Conservation (phyloP, 2,797 vertebrate species). For the Notamacropus eugenii region DNA sequence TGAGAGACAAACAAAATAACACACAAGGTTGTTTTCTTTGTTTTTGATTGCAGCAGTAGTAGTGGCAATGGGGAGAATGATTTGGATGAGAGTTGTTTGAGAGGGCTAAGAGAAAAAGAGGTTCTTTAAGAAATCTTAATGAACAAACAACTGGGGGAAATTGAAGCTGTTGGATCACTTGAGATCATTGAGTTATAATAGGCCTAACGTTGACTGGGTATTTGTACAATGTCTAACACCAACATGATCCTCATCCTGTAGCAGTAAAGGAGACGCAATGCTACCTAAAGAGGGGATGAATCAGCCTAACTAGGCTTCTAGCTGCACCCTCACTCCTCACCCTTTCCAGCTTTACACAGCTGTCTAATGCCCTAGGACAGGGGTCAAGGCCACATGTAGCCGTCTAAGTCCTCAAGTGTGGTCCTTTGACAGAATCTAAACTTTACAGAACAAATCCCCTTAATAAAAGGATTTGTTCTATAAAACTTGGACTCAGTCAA, state of each 20-base stretch:
- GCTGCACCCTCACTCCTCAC: too few species aligned
- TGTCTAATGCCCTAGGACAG: too few species aligned
- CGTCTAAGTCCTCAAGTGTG: too few species aligned
- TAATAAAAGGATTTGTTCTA: too few species aligned
- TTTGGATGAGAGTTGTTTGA: background rate
- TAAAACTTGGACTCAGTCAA: too few species aligned
- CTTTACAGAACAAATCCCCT: too few species aligned
- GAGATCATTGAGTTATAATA: background rate
- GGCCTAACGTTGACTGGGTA: background rate
- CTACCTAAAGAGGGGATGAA: background rate
- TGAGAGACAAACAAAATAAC: background rate
- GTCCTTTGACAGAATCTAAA: too few species aligned
- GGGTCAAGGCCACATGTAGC: too few species aligned
- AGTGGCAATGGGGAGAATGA: background rate
- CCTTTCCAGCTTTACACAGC: too few species aligned
- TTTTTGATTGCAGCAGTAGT: background rate
- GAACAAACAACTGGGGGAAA: background rate
- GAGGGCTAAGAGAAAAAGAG: background rate
- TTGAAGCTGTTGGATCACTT: background rate
- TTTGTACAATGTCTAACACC: background rate
- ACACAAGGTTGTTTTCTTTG: background rate
- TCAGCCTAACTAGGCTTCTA: background rate
- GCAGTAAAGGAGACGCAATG: background rate
- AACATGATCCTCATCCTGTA: background rate
- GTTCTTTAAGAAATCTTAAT: background rate